phyloP scores from a whole-genome alignment of 2,113 vertebrate genomes.

The Sphaerodactylus townsendi region DNA sequence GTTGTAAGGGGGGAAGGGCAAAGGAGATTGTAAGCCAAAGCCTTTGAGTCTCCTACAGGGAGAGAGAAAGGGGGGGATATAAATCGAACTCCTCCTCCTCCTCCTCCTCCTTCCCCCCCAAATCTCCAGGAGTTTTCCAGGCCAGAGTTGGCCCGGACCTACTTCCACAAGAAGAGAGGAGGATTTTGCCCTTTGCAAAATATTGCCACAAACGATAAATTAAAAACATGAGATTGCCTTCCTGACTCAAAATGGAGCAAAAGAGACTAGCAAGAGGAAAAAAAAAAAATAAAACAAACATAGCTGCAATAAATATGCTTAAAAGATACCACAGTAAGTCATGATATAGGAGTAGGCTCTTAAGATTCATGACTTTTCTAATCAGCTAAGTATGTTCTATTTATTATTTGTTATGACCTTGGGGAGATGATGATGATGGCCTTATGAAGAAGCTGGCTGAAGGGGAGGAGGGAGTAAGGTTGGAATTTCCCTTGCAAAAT shows the following conservation, averaged over 20 bases:
- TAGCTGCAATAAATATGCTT: not conserved
- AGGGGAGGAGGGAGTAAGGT: constrained; percentile 51
- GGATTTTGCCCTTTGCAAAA: not conserved
- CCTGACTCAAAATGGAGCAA: not conserved
- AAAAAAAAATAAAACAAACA: not conserved
- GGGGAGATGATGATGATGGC: not conserved
- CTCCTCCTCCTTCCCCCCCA: no score
- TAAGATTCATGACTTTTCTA: constrained; percentile 48
- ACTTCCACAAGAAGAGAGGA: not conserved
- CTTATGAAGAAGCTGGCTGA: constrained; percentile 18
- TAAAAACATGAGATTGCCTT: not conserved
- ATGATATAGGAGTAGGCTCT: not conserved
- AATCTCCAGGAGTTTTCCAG: no score
- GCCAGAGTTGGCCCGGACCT: no score
- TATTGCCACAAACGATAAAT: not conserved
- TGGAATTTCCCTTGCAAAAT: constrained; percentile 47
- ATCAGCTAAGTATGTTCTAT: constrained; percentile 56
- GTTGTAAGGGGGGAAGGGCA: no score
- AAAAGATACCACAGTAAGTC: not conserved
- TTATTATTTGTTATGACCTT: constrained; percentile 52
- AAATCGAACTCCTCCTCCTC: no score
- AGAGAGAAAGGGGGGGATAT: no score
- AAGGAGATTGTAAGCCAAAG: no score
- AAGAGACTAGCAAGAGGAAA: not conserved
- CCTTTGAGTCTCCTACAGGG: no score